Evolutionary conservation across 2,113 vertebrate genomes (phyloP).

Genomic region (Orycteropus afer): DNA sequence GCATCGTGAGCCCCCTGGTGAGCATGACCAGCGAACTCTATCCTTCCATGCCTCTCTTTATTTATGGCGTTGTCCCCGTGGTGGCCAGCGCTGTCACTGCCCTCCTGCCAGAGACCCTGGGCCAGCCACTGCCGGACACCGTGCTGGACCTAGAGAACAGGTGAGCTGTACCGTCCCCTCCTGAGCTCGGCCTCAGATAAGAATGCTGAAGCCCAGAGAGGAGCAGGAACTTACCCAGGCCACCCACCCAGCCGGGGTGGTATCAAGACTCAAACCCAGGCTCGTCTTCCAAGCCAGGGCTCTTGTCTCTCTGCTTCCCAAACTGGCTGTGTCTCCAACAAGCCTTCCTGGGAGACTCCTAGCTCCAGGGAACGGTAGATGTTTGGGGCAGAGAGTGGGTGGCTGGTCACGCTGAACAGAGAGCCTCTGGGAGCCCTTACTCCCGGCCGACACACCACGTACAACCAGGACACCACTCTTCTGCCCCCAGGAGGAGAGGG

Average conservation of each 20-base stretch:
- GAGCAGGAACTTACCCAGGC: neutral
- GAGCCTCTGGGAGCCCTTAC: neutral
- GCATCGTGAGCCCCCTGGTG: slow-evolving; percentile 93
- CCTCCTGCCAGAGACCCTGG: slow-evolving; percentile 92
- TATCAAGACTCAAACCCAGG: neutral
- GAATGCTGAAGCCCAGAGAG: neutral
- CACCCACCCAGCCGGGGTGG: neutral
- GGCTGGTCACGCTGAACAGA: neutral
- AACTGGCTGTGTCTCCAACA: neutral
- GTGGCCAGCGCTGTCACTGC: slow-evolving; percentile 83
- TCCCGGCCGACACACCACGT: neutral
- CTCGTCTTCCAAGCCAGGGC: neutral
- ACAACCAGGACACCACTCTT: neutral
- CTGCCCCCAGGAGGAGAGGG: slow-evolving; percentile 51
- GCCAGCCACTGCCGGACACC: slow-evolving; percentile 90
- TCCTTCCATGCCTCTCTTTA: slow-evolving; percentile 88
- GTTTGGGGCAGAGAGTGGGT: neutral
- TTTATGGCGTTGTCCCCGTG: slow-evolving; percentile 89
- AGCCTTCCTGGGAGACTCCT: neutral
- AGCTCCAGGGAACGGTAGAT: neutral
- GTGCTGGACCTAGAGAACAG: slow-evolving; percentile 91
- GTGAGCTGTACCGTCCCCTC: slow-evolving; percentile 52
- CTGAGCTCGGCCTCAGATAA: neutral
- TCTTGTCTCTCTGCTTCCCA: neutral
- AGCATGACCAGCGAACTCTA: slow-evolving; percentile 92